These are phyloP conservation scores for Folsomia candida DNA, from an alignment of 2,888 invertebrate genomes.

Conservation along the genomic window DNA sequence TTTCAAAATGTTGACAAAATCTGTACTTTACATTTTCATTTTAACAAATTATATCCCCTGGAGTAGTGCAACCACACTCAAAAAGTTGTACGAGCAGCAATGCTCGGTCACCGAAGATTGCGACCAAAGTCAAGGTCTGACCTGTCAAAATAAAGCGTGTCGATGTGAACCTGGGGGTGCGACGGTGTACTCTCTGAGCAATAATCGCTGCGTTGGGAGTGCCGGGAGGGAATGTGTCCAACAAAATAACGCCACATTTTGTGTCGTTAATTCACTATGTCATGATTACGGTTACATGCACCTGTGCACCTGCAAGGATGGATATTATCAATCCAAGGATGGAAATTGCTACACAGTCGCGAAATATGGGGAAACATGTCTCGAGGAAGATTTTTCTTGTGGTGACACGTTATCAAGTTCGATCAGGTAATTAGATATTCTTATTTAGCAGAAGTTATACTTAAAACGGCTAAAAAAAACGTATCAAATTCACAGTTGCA, in stretches of 20 bases:
- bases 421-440: conserved; percentile 29
- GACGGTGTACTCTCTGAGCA: conserved; percentile 34
- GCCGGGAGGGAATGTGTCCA: conserved; percentile 34
- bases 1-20: no score
- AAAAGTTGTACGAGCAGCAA: conserved; percentile 24
- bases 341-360: conserved; percentile 38
- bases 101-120: conserved; percentile 22
- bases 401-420: conserved; percentile 37
- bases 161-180: conserved; percentile 39
- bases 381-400: conserved; percentile 41
- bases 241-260: conserved; percentile 25
- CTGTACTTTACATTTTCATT: no score
- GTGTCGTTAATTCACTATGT: conserved; percentile 33
- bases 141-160: conserved; percentile 29
- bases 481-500: conserved; percentile 29
- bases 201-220: conserved; percentile 37
- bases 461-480: neutral
- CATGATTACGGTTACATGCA: conserved; percentile 37
- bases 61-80: no score
- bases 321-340: conserved; percentile 29
- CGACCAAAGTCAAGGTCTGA: conserved; percentile 17
- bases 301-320: conserved; percentile 32
- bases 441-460: neutral
- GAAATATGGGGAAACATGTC: conserved; percentile 31
- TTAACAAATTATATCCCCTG: no score